phyloP scores from a whole-genome alignment of 2,797 vertebrate genomes.

The Arctocebus calabarensis region DNA sequence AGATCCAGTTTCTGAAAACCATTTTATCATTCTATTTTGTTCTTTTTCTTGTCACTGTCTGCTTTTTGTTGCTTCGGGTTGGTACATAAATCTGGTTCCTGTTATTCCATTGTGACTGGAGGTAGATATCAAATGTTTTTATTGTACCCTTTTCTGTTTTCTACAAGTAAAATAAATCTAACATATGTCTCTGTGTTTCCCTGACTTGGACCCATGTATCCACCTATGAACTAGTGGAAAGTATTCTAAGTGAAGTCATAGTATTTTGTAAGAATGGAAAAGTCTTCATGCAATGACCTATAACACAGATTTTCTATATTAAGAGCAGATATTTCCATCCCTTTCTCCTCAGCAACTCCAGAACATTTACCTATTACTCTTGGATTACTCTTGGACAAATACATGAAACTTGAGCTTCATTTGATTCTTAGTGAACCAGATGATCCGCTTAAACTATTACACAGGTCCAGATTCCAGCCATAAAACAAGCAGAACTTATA shows the following conservation, averaged over 20 bases:
- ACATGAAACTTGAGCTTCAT: neutral
- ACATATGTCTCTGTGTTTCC: neutral
- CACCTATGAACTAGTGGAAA: neutral
- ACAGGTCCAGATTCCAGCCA: neutral
- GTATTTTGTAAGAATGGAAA: neutral
- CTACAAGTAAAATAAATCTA: neutral
- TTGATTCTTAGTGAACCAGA: neutral
- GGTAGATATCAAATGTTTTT: conserved; percentile 1
- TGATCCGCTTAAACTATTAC: neutral
- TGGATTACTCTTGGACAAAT: neutral
- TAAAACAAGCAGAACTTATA: conserved; percentile 10
- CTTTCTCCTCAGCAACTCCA: neutral
- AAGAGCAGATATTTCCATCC: neutral
- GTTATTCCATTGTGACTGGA: neutral
- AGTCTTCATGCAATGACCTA: neutral
- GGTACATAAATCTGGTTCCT: neutral
- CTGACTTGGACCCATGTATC: neutral
- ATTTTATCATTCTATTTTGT: neutral
- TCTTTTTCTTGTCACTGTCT: neutral
- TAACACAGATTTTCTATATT: neutral
- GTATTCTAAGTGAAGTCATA: neutral
- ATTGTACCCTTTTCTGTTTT: neutral
- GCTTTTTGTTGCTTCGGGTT: conserved; percentile 8
- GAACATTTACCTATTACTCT: neutral
- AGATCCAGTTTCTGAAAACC: neutral